Base-by-base conservation (phyloP, 2,797 vertebrate species). In the Eurystomus glaucurus region DNA sequence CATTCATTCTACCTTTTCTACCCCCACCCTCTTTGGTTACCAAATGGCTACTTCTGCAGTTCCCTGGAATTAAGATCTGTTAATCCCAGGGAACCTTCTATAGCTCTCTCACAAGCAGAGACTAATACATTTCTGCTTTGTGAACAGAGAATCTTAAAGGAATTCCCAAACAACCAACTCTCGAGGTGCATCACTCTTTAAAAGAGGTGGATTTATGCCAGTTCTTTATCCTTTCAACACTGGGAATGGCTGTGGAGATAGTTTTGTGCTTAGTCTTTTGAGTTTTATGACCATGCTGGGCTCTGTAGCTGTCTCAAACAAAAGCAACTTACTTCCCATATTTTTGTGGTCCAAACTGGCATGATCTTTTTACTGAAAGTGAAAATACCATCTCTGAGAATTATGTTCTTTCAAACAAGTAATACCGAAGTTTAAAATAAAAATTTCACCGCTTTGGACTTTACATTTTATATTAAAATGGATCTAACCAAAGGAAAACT, bases 331-430 rank as follows among this genome's bases (percentile, higher is more conserved):
- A 20, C 13, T 29, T 84, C 31, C 51, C 19, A 6, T 31, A 28
- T 11, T 28, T 35, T 62, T 41, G 41, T 15, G 23, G 19, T 65
- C 14, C 62, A 89, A 86, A 85, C 43, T 41, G 43, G 9, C 28
- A 60, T 3, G 4, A n/a, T 57, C 41, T 41, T 50, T 64, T 25
- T 46, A 61, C 9, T 66, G 55, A 55, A 80, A 74, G 35, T 31
- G 12, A 55, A 93, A 74, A 62, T 21, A 75, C 3, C n/a, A 41
- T 8, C 39, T 74, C 37, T 41, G 31, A 65, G 57, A 75, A 68
- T 7, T 11, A 31, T 0, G 1, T 10, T 28, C 5, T 43, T 85
- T 64, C 0, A 0, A 68, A 54, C 37, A 45, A 46, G 8, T 25
- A 66, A 64, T 18, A 20, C 4, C 21, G 43, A 65, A 41, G 19